Base-by-base conservation (phyloP, 2,113 vertebrate genomes). In the Leucopsar rothschildi region DNA sequence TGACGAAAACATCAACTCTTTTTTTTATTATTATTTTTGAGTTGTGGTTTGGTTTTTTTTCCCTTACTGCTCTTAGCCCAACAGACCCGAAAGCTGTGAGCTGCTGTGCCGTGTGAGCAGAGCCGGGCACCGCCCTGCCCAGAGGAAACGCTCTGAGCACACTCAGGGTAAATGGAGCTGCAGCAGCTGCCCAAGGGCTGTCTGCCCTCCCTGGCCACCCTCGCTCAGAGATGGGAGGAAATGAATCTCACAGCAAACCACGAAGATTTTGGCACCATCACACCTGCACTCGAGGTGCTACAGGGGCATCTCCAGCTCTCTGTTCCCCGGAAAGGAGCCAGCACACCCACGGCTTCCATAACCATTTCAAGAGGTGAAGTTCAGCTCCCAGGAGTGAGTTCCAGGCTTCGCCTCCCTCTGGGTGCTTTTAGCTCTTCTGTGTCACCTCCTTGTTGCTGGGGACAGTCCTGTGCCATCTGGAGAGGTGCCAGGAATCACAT, bases 101-200 rank as follows among this genome's bases (percentile, higher is more conserved):
- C 78, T 28, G 73, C n/a, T 63, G 83, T 5, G 66, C 8, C 1
- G 42, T 2, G 69, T 19, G 86, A 53, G 93, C 64, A 60, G 37
- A 72, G 59, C 6, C 4, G 49, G 92, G 11, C 91, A 71, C 94
- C 90, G 44, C 93, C 94, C 95, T 90, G 90, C 7, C 5, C 8
- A 27, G 82, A 90, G 96, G 96, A 95, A 96, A 68, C 85, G 39
- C 63, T 73, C 28, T 68, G 92, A 88, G 82, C 93, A 37, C 85
- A 24, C 55, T 60, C 4, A 3, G 29, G 75, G 90, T 50, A 66
- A 93, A 88, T 2, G 40, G 21, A 85, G 94, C n/a, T 88, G 69
- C 93, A 35, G 88, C 79, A 55, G 78, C 59, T 80, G 42, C 29
- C n/a, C 39, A 47, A 23, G 15, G 37, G 86, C 75, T 90, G 23